A percentile compares a stretch with the other conserved stretches of the same genome.
Evolutionary conservation across 2,888 invertebrate species (phyloP).

Genomic region (Hydriomena furcata): DNA sequence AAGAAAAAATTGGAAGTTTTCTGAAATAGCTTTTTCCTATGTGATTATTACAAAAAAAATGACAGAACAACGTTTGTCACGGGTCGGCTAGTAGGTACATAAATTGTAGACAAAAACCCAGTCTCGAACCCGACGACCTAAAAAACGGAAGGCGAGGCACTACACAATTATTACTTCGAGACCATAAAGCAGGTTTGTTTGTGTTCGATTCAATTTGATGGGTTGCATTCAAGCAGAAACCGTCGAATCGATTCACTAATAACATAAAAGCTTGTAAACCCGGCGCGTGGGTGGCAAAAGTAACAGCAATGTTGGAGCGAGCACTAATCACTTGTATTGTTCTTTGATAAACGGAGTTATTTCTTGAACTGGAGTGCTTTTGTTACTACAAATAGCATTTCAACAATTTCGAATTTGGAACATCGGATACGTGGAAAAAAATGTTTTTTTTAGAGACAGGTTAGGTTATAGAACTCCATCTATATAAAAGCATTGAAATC

Average conservation of each 20-base stretch:
- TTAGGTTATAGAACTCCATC: no score
- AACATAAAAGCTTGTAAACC: constrained; percentile 13
- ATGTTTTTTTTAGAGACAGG: no score
- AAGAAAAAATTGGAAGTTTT: no score
- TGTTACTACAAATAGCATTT: constrained; percentile 1
- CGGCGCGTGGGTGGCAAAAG: constrained; percentile 13
- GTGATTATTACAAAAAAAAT: no score
- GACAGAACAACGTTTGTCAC: no score
- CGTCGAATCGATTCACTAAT: constrained; percentile 14
- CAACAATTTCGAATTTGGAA: no score
- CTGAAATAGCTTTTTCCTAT: no score
- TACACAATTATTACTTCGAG: neutral
- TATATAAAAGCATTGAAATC: no score
- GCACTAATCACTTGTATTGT: constrained; percentile 24
- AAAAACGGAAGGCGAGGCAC: no score
- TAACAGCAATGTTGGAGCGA: constrained; percentile 8
- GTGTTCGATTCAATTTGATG: constrained; percentile 12
- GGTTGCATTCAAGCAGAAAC: constrained; percentile 12
- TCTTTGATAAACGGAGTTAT: constrained; percentile 2
- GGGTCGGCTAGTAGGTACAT: no score
- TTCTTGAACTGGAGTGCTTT: neutral
- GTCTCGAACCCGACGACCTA: no score
- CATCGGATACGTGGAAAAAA: no score
- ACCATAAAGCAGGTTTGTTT: constrained; percentile 21
- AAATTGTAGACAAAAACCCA: neutral